A percentile compares a stretch with the other conserved stretches of the same genome.
These are phyloP conservation scores for Bombus sibiricus DNA, from an alignment of 1,140 invertebrate genomes.

Conservation along the genomic window DNA sequence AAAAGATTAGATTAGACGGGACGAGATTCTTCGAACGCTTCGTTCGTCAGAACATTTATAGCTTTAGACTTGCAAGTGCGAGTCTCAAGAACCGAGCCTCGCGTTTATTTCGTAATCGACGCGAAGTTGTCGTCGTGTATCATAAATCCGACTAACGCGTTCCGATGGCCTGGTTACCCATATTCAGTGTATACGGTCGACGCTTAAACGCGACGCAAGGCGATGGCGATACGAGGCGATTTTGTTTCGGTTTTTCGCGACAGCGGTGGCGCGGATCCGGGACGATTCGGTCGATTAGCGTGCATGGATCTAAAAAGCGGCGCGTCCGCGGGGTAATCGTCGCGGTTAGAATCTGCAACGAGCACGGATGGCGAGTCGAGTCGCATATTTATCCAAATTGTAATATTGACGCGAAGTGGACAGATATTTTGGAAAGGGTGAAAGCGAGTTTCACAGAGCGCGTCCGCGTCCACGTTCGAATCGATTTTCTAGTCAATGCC, in stretches of 20 bases:
- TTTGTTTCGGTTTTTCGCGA: not conserved
- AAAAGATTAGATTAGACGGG: too few species aligned
- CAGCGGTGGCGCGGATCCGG: not conserved
- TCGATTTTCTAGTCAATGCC: conserved; percentile 50
- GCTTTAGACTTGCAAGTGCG: not conserved
- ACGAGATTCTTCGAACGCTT: not conserved
- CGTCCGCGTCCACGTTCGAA: conserved; percentile 22
- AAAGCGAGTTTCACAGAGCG: conserved; percentile 42
- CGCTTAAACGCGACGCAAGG: not conserved
- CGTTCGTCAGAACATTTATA: not conserved
- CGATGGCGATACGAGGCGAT: not conserved
- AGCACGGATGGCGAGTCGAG: not conserved
- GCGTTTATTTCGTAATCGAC: not conserved
- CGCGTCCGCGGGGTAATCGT: not conserved
- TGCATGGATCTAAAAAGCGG: conserved; percentile 8
- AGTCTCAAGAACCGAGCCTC: not conserved
- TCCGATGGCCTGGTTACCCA: conserved; percentile 8
- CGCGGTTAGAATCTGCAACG: not conserved
- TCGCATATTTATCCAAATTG: conserved; percentile 43
- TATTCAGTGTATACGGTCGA: not conserved
- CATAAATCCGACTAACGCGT: not conserved
- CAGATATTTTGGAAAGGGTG: conserved; percentile 25
- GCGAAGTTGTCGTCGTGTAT: not conserved
- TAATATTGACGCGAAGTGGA: conserved; percentile 43
- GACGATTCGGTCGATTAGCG: not conserved